Percentiles rank a stretch among this genome's conserved stretches.
Evolutionary conservation across 2,113 vertebrate genomes (phyloP).

Genomic region (Odocoileus hemionus): DNA sequence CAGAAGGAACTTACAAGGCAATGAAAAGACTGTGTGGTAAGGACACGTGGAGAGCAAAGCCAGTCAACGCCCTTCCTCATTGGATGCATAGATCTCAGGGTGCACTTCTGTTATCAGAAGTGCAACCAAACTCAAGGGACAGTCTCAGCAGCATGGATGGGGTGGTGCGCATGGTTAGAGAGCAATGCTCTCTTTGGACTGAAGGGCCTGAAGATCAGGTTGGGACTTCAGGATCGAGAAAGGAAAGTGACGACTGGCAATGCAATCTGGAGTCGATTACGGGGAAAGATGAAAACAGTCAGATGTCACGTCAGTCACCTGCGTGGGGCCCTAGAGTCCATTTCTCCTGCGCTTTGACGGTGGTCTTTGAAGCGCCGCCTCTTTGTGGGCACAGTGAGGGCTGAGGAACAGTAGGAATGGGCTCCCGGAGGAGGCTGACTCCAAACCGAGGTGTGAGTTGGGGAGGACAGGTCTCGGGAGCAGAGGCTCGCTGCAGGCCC

Average conservation of each 20-base stretch:
- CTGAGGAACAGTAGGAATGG: not conserved
- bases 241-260: not conserved
- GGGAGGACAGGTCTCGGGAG: not conserved
- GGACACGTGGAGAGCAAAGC: rapidly evolving
- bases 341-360: rapidly evolving
- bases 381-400: rapidly evolving
- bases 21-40: not conserved
- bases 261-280: not conserved
- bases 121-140: not conserved
- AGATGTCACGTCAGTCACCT: rapidly evolving
- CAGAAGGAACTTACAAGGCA: not conserved
- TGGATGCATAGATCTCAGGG: rapidly evolving
- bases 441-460: rapidly evolving
- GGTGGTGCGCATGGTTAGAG: rapidly evolving
- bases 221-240: not conserved
- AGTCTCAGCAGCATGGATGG: not conserved
- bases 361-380: not conserved
- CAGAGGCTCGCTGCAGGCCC: rapidly evolving
- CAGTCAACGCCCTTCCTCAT: rapidly evolving
- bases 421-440: not conserved
- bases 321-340: rapidly evolving
- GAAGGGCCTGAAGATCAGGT: not conserved
- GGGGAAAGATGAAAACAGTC: not conserved
- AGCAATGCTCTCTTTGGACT: not conserved
- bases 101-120: too few species aligned